A percentile compares a stretch with the other conserved stretches of the same genome.
These are phyloP conservation scores for Heloderma charlesbogerti DNA, from an alignment of 2,113 vertebrate species.

Conservation along the genomic window DNA sequence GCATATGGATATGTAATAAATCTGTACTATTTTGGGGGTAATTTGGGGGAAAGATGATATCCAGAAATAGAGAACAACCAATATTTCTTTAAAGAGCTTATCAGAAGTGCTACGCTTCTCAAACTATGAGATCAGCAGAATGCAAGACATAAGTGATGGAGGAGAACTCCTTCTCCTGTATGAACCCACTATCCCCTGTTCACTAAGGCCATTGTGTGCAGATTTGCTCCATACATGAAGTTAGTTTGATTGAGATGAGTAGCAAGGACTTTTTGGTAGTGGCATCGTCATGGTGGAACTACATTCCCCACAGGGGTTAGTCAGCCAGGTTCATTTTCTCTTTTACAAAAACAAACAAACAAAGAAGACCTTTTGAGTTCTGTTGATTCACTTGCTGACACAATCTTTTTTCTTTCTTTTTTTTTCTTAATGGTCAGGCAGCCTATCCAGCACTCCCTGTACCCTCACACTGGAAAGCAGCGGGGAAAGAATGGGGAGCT, in stretches of 20 bases:
- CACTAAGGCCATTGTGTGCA: neutral
- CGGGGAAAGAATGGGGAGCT: neutral
- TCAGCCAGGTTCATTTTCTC: neutral
- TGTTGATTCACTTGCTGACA: too few relatives aligned
- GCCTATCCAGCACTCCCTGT: neutral
- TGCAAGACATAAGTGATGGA: neutral
- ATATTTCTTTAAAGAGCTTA: neutral
- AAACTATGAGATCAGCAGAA: neutral
- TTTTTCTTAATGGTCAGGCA: too few relatives aligned
- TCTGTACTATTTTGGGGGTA: neutral
- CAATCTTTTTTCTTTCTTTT: too few relatives aligned
- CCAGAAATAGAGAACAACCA: neutral
- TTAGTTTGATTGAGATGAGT: neutral
- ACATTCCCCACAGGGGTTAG: too few relatives aligned
- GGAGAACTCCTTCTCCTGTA: neutral
- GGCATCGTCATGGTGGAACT: neutral
- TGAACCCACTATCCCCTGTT: neutral
- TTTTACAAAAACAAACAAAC: neutral
- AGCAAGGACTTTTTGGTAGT: neutral
- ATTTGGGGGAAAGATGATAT: neutral
- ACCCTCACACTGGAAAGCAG: neutral
- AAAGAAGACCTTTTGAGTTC: too few relatives aligned
- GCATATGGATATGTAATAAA: too few relatives aligned
- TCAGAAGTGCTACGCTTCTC: neutral
- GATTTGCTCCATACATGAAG: neutral